Conservation (phyloP, 2,113 vertebrate species). For the Sander vitreus region DNA sequence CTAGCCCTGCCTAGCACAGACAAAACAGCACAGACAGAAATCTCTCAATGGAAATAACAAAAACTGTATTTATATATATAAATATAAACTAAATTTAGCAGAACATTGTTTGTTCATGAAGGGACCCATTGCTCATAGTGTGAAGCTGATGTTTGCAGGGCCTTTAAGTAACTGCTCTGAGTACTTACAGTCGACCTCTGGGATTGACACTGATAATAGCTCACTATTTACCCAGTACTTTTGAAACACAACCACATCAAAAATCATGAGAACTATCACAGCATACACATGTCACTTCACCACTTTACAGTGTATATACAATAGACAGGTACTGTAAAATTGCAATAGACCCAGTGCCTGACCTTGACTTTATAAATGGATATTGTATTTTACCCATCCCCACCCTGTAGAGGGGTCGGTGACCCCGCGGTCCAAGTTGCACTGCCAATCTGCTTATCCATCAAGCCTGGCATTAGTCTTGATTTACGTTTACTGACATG, state of each 20-base stretch:
- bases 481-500: conserved; percentile 81
- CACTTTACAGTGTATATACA: background rate
- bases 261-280: background rate
- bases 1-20: too few species aligned
- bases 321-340: conserved; percentile 11
- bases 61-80: background rate
- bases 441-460: conserved; percentile 58
- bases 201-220: background rate
- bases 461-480: conserved; percentile 73
- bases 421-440: conserved; percentile 56
- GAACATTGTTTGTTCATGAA: background rate
- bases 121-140: background rate
- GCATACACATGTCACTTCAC: background rate
- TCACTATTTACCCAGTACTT: background rate
- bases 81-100: background rate
- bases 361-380: conserved; percentile 68
- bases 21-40: too few species aligned
- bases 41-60: background rate
- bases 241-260: background rate
- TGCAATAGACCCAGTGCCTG: conserved; percentile 27
- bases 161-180: background rate
- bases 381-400: conserved; percentile 59
- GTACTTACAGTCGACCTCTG: background rate
- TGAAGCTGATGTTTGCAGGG: background rate
- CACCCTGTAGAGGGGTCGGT: conserved; percentile 42